Evolutionary conservation across 2,113 vertebrate species (phyloP).

Genomic region (Pongo pygmaeus): DNA sequence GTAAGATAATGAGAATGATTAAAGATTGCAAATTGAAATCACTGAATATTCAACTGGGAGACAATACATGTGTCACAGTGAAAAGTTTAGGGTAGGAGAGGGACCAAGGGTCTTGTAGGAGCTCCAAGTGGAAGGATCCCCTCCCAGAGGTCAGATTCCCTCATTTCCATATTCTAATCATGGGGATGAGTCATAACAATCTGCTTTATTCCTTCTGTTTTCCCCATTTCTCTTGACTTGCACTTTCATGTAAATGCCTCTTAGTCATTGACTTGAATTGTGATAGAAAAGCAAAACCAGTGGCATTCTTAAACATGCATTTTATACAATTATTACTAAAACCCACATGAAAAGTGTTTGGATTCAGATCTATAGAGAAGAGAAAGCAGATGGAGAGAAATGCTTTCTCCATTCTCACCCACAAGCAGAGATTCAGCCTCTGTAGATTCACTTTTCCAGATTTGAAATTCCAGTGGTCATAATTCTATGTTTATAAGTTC

Average conservation of each 20-base stretch:
- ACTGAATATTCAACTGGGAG: background rate
- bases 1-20: background rate
- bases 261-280: background rate
- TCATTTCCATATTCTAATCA: rapidly evolving
- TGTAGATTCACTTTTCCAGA: background rate
- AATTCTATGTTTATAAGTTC: constrained; percentile 22
- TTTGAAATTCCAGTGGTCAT: background rate
- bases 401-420: background rate
- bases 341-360: background rate
- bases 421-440: background rate
- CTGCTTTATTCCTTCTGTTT: background rate
- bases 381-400: background rate
- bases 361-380: background rate
- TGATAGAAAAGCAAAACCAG: background rate
- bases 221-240: background rate
- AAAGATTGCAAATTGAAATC: background rate
- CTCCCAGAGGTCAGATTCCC: background rate
- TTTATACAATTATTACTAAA: background rate
- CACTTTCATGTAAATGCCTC: background rate
- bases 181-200: rapidly evolving
- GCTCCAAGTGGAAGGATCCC: too few species aligned
- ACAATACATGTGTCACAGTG: background rate
- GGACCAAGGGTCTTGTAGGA: rapidly evolving
- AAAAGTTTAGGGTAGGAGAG: background rate
- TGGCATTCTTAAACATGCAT: background rate